Evolutionary conservation across 2,888 invertebrate genomes (phyloP), one percentile per base, ranked within the genome.

Genomic region (Gisinianus flammeolus): DNA sequence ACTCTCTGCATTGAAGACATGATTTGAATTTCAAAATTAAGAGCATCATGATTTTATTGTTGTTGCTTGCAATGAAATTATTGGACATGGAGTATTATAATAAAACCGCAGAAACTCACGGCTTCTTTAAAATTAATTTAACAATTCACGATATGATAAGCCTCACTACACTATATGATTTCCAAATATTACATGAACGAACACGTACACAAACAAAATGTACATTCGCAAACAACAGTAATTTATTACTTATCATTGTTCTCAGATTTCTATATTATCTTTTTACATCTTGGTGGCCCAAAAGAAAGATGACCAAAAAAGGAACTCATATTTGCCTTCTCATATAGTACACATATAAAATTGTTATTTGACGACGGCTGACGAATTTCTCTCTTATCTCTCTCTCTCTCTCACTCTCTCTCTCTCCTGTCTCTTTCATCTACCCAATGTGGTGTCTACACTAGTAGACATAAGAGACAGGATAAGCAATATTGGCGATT

Each of bases 291-390:
- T 35, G 68, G 33, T 68, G 68, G 68, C 56, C 69, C n/a, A n/a
- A n/a, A 71, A 71, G 71, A 70, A 31, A 71, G 30, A 54, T 56
- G 62, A 24, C 73, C 73, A 73, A 73, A 73, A 62, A 73, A 62
- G 73, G 73, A 24, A 62, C 35, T 8, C 31, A 33, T 62, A 28
- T 54, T 19, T 62, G 8, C 31, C 35, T 58, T 30, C 35, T 62
- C 33, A n/a, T 72, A 19, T 28, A 26, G 16, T 62, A 62, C 8
- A 10, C 44, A 10, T 8, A 58, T 44, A 44, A 6, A 16, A 19
- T 16, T 44, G 44, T 44, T 44, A 44, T 19, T 44, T 44, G 44
- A 44, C 44, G 44, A 44, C 19, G 6, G 0, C 16, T 62, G 54
- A 62, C 62, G 62, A 54, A n/a, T 54, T 54, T 54, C 54, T 54